These are phyloP conservation scores for Drosophila chauvacae DNA, from an alignment of 1,140 invertebrate species.

Conservation along the genomic window DNA sequence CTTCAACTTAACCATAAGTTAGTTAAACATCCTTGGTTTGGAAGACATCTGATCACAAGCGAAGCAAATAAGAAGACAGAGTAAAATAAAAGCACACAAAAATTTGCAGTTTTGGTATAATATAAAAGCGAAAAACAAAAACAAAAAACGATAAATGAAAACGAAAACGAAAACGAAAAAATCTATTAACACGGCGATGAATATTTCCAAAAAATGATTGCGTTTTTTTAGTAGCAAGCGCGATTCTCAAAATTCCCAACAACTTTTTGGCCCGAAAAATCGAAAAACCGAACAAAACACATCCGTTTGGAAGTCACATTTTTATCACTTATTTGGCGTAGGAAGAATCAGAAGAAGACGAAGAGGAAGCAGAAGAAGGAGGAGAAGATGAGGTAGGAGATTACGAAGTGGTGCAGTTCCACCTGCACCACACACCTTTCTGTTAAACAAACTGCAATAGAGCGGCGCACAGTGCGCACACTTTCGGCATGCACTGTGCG, in stretches of 20 bases:
- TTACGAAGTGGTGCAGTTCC: constrained; percentile 34
- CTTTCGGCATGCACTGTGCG: constrained; percentile 68
- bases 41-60: constrained; percentile 84
- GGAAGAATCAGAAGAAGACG: constrained; percentile 49
- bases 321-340: constrained; percentile 84
- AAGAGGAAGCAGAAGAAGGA: constrained; percentile 26
- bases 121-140: constrained; percentile 23
- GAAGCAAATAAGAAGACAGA: constrained; percentile 33
- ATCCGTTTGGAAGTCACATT: constrained; percentile 67
- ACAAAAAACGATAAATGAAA: constrained; percentile 39
- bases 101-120: constrained; percentile 78
- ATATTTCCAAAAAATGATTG: constrained; percentile 61
- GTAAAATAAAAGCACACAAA: constrained; percentile 41
- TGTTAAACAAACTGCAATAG: constrained; percentile 78
- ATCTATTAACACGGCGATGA: constrained; percentile 35
- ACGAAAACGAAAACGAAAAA: constrained; percentile 2
- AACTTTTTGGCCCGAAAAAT: constrained; percentile 52
- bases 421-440: constrained; percentile 42
- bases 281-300: constrained; percentile 32
- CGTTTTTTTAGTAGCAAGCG: constrained; percentile 83
- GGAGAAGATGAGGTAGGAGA: constrained; percentile 14
- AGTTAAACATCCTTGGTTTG: constrained; percentile 81
- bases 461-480: constrained; percentile 49
- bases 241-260: constrained; percentile 75
- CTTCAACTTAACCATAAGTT: constrained; percentile 65